Evolutionary conservation across 2,113 vertebrate species (phyloP).

Genomic region (Arizona elegans): DNA sequence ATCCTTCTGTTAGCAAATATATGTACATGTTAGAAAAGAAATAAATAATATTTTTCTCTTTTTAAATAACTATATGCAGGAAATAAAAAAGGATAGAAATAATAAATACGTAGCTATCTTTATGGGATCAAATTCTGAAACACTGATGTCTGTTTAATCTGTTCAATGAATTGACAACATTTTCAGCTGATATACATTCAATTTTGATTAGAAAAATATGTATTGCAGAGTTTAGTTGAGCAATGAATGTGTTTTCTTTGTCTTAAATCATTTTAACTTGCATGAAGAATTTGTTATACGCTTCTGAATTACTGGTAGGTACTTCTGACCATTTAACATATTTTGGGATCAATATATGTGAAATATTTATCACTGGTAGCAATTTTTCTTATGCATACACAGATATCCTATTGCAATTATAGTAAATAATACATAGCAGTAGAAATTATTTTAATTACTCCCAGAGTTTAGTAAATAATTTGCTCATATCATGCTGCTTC

Average conservation of each 20-base stretch:
- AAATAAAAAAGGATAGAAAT: not conserved
- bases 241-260: not conserved
- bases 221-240: not conserved
- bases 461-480: not conserved
- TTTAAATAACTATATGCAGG: not conserved
- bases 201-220: not conserved
- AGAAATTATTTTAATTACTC: constrained; percentile 1
- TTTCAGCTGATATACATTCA: not conserved
- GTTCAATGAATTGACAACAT: not conserved
- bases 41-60: not conserved
- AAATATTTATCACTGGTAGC: not conserved
- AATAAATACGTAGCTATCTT: not conserved
- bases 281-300: not conserved
- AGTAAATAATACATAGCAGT: not conserved
- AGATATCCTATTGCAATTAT: not conserved
- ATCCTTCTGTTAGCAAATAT: not conserved
- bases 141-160: not conserved
- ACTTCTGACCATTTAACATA: not conserved
- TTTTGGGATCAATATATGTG: not conserved
- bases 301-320: not conserved
- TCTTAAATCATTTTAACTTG: not conserved
- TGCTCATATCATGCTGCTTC: not conserved
- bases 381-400: not conserved
- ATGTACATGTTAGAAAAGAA: not conserved
- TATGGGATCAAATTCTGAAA: not conserved